These are phyloP conservation scores for Drosophila triauraria DNA, from an alignment of 1,140 invertebrate genomes.

Conservation along the genomic window DNA sequence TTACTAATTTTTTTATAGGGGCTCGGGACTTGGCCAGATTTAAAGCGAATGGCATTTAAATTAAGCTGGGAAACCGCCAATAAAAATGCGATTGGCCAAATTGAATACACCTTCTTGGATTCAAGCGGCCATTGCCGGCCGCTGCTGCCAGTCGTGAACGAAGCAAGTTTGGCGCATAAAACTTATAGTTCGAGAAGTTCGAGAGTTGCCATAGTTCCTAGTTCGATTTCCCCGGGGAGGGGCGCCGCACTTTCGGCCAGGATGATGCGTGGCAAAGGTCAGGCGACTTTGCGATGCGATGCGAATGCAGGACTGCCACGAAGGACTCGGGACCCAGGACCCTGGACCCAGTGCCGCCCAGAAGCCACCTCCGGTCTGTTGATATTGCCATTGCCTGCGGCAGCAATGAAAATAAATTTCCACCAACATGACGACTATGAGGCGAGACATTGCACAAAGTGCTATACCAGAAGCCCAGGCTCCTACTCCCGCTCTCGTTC, in stretches of 20 bases:
- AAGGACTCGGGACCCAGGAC: no score
- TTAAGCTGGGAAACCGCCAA: neutral
- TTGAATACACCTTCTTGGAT: constrained; percentile 8
- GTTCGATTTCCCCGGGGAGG: constrained; percentile 18
- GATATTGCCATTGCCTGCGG: constrained; percentile 72
- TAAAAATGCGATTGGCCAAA: constrained; percentile 12
- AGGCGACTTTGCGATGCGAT: constrained; percentile 36
- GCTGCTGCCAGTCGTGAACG: neutral
- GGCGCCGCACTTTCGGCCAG: constrained; percentile 4
- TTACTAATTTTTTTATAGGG: neutral
- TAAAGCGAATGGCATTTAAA: neutral
- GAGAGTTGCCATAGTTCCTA: neutral
- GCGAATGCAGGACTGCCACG: constrained; percentile 10
- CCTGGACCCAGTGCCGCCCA: constrained; percentile 1
- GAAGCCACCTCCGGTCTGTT: constrained; percentile 29
- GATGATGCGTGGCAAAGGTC: constrained; percentile 47
- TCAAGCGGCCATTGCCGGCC: constrained; percentile 13
- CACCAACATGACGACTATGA: constrained; percentile 82
- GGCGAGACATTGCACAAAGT: constrained; percentile 79
- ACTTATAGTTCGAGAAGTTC: constrained; percentile 23
- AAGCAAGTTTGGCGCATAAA: constrained; percentile 28
- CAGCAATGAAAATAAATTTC: constrained; percentile 82
- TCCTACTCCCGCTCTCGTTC: neutral
- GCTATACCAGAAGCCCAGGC: constrained; percentile 55
- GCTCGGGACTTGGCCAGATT: neutral